Evolutionary conservation across 2,113 vertebrate species (phyloP), one percentile per base, ranked within the genome.

Genomic region (Scolopax mira): DNA sequence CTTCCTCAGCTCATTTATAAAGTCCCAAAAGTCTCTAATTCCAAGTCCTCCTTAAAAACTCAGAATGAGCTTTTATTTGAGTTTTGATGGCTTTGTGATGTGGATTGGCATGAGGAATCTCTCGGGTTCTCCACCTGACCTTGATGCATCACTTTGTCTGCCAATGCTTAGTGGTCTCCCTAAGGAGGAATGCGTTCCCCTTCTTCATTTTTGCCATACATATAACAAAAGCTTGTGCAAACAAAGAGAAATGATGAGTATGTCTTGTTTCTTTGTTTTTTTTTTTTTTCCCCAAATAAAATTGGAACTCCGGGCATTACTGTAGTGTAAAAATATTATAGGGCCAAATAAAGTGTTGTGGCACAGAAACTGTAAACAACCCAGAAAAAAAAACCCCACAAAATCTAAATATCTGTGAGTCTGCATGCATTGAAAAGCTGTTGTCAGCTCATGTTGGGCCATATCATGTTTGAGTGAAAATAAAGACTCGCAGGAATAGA

Each of bases 351-450:
- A 78, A 70, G 46, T 66, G 37, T 44, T 66, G 21, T 42, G 48
- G 18, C 57, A 81, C 62, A 84, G 33, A 64, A 83, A 33, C 28
- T 46, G 57, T 79, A 39, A 84, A 42, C 17, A 41, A 48, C 75
- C 30, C 0, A 14, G 22, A 6, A 46, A 10, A 19, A 21, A 3
- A 33, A 75, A 31, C 0, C 25, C n/a, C 44, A 13, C 30, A 30
- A 30, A 85, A 67, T 58, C 12, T 39, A 48, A 66, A 54, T 58
- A 10, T 33, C 46, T 74, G 2, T 54, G 82, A 73, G 49, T 73
- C 7, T 35, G 21, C 24, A 18, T 46, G 80, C 3, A 2, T 58
- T 88, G 42, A 18, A 72, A 69, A 86, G 13, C 21, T 66, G 25
- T 71, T 54, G 23, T 80, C 33, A 49, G 39, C 31, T 83, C 23